Evolutionary conservation across 2,113 vertebrate species (phyloP).

Genomic region (Condylura cristata): DNA sequence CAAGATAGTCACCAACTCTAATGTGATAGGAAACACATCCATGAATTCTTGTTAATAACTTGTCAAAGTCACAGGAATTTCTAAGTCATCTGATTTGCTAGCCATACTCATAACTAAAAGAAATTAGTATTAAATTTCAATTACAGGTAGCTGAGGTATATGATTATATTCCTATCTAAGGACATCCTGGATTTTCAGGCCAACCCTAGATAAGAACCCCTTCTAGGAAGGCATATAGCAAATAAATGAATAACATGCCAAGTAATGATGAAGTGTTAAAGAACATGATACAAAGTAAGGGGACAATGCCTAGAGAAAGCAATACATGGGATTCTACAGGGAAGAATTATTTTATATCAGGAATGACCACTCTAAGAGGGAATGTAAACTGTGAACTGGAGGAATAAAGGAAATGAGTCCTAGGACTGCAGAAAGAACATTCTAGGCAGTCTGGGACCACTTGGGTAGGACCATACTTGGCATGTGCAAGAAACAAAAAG

Average conservation of each 20-base stretch:
- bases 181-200: neutral
- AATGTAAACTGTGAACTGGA: neutral
- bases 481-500: neutral
- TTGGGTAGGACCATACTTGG: neutral
- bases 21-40: neutral
- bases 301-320: neutral
- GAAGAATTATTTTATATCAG: neutral
- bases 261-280: neutral
- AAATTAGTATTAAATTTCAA: constrained; percentile 1
- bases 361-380: neutral
- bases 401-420: neutral
- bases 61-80: neutral
- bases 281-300: neutral
- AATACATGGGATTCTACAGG: too few relatives aligned
- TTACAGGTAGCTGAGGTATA: neutral
- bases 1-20: neutral
- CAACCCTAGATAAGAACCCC: neutral
- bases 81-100: neutral
- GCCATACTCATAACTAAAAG: neutral
- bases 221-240: neutral
- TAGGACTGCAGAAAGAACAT: neutral
- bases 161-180: neutral
- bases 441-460: neutral
- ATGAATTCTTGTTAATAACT: neutral
- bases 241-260: neutral